Base-by-base conservation (phyloP, 2,113 vertebrate species). In the Corythoichthys intestinalis region DNA sequence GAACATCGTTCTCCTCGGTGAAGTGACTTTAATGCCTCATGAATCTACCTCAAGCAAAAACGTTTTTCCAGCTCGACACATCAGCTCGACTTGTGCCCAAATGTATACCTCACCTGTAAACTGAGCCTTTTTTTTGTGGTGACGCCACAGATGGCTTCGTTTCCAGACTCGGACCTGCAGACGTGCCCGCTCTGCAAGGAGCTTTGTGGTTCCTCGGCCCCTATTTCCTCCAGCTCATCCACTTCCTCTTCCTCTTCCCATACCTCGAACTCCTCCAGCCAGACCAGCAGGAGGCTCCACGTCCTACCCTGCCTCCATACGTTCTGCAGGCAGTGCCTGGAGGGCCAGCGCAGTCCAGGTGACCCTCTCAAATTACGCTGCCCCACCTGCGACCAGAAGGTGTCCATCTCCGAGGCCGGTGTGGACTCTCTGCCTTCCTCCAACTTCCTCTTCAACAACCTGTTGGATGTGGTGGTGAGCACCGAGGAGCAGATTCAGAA, bases 261-360 rank as follows among this genome's bases (percentile, higher is more conserved):
- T 76, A 94, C 93, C 78, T 92, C 89, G 0, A 81, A 75, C 9
- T 88, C 89, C 53, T 92, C 91, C 74, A 82, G 80, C 75, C 88
- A 89, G 62, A 84, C 77, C 67, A 81, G 68, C 82, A 92, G 93
- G 81, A 92, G 94, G 83, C 90, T 96, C 15, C 95, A 94, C 76
- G 94, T 96, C 81, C 90, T 98, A 74, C 95, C 95, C 73, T 96
- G 95, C 90, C 89, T 96, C 72, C 95, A 96, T 74, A 93, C 95
- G 77, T 96, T 96, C 89, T 97, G 96, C 91, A 93, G 94, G 89
- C 94, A 94, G 81, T 97, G 96, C 85, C 90, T 97, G 70, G 95
- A 96, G 90, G 92, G 93, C 78, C 95, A 94, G 87, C 90, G 93
- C 64, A 90, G 89, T 72, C 88, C 92, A 15, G 92, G 92, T 11